Evolutionary conservation across 2,797 vertebrate genomes (phyloP).

Genomic region (Artibeus lituratus): DNA sequence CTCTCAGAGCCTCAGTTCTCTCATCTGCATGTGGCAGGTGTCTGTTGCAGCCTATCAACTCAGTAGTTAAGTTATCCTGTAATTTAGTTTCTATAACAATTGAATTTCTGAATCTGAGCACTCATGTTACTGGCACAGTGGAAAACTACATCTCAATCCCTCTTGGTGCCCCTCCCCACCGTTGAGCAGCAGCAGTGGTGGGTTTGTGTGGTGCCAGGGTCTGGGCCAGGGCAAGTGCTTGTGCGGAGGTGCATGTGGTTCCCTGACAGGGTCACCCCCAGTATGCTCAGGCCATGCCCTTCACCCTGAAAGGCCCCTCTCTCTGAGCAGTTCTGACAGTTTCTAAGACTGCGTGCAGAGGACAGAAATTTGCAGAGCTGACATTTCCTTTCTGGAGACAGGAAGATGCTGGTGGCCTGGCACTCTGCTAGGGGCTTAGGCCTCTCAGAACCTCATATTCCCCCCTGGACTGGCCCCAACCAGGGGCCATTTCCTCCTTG

Average conservation of each 20-base stretch:
- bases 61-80: too few species aligned
- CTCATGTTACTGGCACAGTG: background rate
- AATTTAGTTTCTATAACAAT: background rate
- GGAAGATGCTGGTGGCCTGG: background rate
- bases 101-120: background rate
- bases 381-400: background rate
- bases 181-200: background rate
- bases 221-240: background rate
- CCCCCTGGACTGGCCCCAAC: background rate
- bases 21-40: background rate
- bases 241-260: fast-evolving
- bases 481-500: background rate
- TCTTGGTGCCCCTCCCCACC: background rate
- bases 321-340: background rate
- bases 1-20: background rate
- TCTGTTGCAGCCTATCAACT: background rate
- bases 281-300: background rate
- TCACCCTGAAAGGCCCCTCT: background rate
- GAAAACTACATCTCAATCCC: background rate
- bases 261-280: background rate
- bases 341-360: background rate
- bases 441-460: background rate
- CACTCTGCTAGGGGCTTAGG: background rate
- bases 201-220: background rate
- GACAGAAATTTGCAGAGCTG: background rate